These are phyloP conservation scores for Zele albiditarsus DNA, from an alignment of 2,888 invertebrate genomes.

Conservation along the genomic window DNA sequence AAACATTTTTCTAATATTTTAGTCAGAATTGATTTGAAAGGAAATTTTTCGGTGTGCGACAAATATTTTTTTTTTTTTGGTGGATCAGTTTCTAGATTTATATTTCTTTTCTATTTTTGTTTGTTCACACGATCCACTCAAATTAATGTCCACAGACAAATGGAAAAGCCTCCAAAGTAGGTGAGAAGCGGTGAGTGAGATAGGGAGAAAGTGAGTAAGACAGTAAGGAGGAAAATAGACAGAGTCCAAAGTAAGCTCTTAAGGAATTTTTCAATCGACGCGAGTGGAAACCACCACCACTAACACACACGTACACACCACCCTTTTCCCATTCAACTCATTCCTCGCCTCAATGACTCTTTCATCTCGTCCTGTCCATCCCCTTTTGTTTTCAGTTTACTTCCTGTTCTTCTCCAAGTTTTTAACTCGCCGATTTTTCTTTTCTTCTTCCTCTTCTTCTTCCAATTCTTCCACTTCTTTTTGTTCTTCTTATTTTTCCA, in stretches of 20 bases:
- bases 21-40: background rate
- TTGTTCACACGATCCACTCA: background rate
- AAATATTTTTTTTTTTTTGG: background rate
- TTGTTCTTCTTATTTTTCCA: constrained; percentile 53
- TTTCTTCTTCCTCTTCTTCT: constrained; percentile 19
- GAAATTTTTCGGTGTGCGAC: background rate
- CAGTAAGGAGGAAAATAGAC: background rate
- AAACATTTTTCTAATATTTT: background rate
- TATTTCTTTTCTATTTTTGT: background rate
- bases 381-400: background rate
- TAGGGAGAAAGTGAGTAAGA: background rate
- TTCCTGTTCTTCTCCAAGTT: background rate
- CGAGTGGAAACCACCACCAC: constrained; percentile 23
- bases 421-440: constrained; percentile 16
- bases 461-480: constrained; percentile 43
- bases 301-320: constrained; percentile 6
- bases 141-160: constrained; percentile 4
- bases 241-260: constrained; percentile 19
- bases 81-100: background rate
- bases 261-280: constrained; percentile 25
- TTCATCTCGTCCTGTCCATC: constrained; percentile 21
- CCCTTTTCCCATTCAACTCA: constrained; percentile 28
- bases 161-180: constrained; percentile 1
- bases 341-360: constrained; percentile 24
- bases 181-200: constrained; percentile 13